A percentile compares a stretch with the other conserved stretches of the same genome.
Evolutionary conservation across 1,140 invertebrate species (phyloP).

Genomic region (Papilio dardanus): DNA sequence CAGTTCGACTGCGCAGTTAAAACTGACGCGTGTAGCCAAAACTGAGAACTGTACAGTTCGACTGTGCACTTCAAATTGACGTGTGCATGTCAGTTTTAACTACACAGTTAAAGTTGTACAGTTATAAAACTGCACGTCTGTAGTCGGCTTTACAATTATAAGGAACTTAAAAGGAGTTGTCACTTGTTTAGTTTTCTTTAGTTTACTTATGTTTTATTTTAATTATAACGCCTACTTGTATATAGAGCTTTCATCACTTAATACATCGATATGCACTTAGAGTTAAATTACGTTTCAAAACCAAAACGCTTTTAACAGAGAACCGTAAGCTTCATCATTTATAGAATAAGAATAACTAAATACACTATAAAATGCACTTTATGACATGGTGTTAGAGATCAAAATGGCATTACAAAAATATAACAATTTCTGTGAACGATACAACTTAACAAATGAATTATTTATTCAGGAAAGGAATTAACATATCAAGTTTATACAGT

Average conservation of each 20-base stretch:
- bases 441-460: slow-evolving; percentile 76
- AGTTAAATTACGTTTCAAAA: slow-evolving; percentile 24
- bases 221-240: no score
- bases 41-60: no score
- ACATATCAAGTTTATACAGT: slow-evolving; percentile 71
- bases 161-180: no score
- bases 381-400: slow-evolving; percentile 27
- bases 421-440: slow-evolving; percentile 66
- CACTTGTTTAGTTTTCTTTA: no score
- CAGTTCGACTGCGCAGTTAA: no score
- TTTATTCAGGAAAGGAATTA: slow-evolving; percentile 76
- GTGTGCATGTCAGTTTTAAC: no score
- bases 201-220: no score
- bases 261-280: slow-evolving; percentile 6
- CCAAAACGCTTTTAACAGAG: slow-evolving; percentile 24
- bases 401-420: slow-evolving; percentile 38
- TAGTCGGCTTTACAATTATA: no score
- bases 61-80: no score
- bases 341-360: slow-evolving; percentile 30
- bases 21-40: no score
- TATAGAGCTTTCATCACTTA: neutral
- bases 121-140: no score
- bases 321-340: slow-evolving; percentile 4
- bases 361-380: slow-evolving; percentile 41
- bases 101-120: no score